phyloP scores from a whole-genome alignment of 2,797 vertebrate species.

The Silurus aristotelis region DNA sequence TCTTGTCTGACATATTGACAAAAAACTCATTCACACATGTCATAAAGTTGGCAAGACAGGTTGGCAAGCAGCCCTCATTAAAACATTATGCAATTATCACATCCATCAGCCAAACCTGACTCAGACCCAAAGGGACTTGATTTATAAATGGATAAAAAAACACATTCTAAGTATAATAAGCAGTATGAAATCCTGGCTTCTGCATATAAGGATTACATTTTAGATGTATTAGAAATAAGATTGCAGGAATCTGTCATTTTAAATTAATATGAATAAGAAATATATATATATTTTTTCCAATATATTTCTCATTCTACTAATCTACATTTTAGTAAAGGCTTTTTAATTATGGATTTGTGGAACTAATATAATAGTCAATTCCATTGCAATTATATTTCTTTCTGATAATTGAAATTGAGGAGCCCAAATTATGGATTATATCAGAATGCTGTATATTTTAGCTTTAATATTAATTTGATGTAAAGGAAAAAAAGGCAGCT shows the following conservation, averaged over 20 bases:
- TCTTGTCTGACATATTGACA: not conserved
- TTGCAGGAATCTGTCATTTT: not conserved
- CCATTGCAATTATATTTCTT: not conserved
- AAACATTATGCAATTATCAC: slow-evolving; percentile 39
- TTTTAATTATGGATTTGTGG: not conserved
- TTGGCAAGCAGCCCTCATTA: slow-evolving; percentile 19
- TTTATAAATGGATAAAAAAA: slow-evolving; percentile 2
- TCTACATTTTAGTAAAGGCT: not conserved
- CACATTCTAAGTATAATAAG: not conserved
- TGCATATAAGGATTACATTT: not conserved
- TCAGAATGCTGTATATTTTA: not conserved
- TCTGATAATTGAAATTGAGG: not conserved
- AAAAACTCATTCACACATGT: slow-evolving; percentile 21
- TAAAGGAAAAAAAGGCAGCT: not conserved
- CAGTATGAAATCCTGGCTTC: not conserved
- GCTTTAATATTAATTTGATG: not conserved
- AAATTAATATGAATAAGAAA: not conserved
- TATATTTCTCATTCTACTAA: not conserved
- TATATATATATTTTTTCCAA: not conserved
- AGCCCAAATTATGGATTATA: not conserved
- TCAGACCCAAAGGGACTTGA: slow-evolving; percentile 35
- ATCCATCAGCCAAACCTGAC: slow-evolving; percentile 43
- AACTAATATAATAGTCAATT: not conserved
- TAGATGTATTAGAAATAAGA: not conserved
- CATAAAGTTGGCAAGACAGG: slow-evolving; percentile 28